Evolutionary conservation across 2,888 invertebrate genomes (phyloP).

Genomic region (Sinodicranocentrus sp.): DNA sequence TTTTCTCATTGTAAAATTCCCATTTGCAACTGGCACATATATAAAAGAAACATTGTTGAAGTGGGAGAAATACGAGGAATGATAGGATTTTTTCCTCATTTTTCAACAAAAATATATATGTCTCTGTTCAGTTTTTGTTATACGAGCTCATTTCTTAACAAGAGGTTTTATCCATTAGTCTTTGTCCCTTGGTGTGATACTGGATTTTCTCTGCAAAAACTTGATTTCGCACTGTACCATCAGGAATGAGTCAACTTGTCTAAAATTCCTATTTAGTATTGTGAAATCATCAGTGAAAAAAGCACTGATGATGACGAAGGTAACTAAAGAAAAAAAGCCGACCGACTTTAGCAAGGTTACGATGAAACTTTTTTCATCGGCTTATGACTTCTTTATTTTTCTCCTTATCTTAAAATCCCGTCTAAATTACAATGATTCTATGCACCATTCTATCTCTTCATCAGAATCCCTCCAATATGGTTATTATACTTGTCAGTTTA

Average conservation of each 20-base stretch:
- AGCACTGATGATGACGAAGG: neutral
- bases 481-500: no score
- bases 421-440: constrained; percentile 59
- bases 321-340: constrained; percentile 3
- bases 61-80: no score
- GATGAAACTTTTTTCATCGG: constrained; percentile 12
- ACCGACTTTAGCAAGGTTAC: no score
- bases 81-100: no score
- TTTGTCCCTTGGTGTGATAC: constrained; percentile 10
- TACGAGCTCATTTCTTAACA: neutral
- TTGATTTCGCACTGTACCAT: constrained; percentile 29
- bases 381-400: constrained; percentile 22
- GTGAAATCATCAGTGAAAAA: neutral
- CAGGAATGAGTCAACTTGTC: neutral
- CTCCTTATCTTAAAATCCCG: constrained; percentile 43
- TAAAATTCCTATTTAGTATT: neutral
- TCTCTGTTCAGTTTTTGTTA: no score
- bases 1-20: no score
- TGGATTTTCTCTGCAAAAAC: constrained; percentile 37
- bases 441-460: constrained; percentile 51
- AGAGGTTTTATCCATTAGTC: constrained; percentile 51
- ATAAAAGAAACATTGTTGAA: no score
- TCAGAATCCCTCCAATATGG: neutral
- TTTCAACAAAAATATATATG: constrained; percentile 56
- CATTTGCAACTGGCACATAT: no score